These are phyloP conservation scores for Stenurella melanura DNA, from an alignment of 2,888 invertebrate species.

Conservation along the genomic window DNA sequence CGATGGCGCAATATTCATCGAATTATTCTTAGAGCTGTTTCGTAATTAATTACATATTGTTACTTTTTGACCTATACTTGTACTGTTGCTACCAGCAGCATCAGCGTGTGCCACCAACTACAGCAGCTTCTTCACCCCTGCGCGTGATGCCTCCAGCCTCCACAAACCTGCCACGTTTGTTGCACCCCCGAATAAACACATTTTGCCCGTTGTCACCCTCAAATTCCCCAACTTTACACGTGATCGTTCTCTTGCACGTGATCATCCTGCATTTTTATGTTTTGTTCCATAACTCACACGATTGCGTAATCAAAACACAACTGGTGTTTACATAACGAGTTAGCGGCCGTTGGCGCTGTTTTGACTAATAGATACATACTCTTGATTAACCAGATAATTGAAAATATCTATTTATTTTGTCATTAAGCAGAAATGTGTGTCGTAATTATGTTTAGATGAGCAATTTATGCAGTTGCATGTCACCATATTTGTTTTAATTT, in stretches of 20 bases:
- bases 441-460: neutral
- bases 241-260: constrained; percentile 30
- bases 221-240: constrained; percentile 14
- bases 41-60: neutral
- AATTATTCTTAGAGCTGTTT: neutral
- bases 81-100: constrained; percentile 32
- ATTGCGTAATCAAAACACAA: neutral
- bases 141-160: constrained; percentile 27
- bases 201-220: constrained; percentile 3
- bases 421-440: neutral
- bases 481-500: neutral
- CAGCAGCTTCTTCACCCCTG: constrained; percentile 33
- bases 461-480: neutral
- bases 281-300: constrained; percentile 8
- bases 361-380: neutral
- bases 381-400: neutral
- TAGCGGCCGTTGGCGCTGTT: neutral
- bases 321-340: neutral
- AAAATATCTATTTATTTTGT: neutral
- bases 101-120: constrained; percentile 20
- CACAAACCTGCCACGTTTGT: constrained; percentile 19
- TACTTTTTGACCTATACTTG: constrained; percentile 32
- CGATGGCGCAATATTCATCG: too few relatives aligned
- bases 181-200: constrained; percentile 29
- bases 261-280: constrained; percentile 36